Evolutionary conservation across 2,797 vertebrate genomes (phyloP).

Genomic region (Galagoides demidoff): DNA sequence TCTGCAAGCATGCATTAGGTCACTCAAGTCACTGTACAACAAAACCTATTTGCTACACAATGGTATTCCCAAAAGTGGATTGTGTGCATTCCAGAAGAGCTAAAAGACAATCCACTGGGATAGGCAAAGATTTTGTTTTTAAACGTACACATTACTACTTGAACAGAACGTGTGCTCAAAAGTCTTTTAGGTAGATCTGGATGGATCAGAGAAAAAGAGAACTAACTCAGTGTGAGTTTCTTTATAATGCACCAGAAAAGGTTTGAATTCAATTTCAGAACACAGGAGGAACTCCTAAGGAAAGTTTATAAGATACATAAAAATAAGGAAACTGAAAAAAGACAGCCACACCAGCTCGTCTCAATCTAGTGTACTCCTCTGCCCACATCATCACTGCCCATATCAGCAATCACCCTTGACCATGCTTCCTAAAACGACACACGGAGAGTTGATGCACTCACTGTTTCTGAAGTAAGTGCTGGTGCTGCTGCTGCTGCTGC

Average conservation of each 20-base stretch:
- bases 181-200: not conserved
- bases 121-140: not conserved
- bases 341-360: not conserved
- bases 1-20: not conserved
- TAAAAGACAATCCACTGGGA: not conserved
- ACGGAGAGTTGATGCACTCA: conserved; percentile 89
- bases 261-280: conserved; percentile 18
- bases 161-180: not conserved
- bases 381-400: not conserved
- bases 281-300: not conserved
- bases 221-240: not conserved
- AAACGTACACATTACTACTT: not conserved
- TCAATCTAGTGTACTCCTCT: not conserved
- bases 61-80: not conserved
- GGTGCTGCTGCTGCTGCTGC: conserved; percentile 99
- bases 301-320: not conserved
- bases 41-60: not conserved
- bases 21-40: not conserved
- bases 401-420: not conserved
- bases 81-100: not conserved
- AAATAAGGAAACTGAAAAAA: not conserved
- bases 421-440: not conserved
- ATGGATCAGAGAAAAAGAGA: not conserved
- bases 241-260: not conserved
- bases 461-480: conserved; percentile 99